Percentiles rank a stretch among this genome's conserved stretches.
phyloP scores from a whole-genome alignment of 2,797 vertebrate species.

The Ptychadena robeensis region DNA sequence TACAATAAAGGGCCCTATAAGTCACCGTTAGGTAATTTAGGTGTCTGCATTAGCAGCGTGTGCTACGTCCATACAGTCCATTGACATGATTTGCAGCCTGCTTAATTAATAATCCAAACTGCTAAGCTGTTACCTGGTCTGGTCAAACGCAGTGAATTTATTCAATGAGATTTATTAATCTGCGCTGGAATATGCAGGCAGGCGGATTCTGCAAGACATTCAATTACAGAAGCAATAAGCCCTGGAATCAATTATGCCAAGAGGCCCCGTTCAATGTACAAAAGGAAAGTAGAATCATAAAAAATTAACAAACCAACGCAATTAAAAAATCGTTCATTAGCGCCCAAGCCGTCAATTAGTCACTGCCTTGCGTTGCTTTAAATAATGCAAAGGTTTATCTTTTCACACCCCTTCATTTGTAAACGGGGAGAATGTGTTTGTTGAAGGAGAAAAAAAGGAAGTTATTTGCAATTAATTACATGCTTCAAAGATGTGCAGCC shows the following conservation, averaged over 20 bases:
- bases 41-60: constrained; percentile 1
- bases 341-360: constrained; percentile 11
- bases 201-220: constrained; percentile 53
- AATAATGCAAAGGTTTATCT: constrained; percentile 41
- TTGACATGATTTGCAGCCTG: constrained; percentile 50
- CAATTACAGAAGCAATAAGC: constrained; percentile 57
- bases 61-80: constrained; percentile 9
- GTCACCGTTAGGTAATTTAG: constrained; percentile 19
- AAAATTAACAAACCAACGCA: constrained; percentile 45
- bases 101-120: constrained; percentile 57
- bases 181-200: constrained; percentile 49
- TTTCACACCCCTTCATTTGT: neutral
- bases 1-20: neutral
- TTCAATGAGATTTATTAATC: constrained; percentile 57
- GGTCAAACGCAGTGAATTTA: constrained; percentile 51
- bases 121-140: constrained; percentile 59
- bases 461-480: neutral
- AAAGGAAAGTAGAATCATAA: constrained; percentile 34
- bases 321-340: constrained; percentile 52
- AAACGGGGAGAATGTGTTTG: neutral
- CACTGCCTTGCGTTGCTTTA: neutral
- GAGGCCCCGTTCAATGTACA: constrained; percentile 35
- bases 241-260: constrained; percentile 50
- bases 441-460: neutral
- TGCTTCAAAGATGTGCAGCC: too few relatives aligned